Percentiles rank a stretch among this genome's conserved stretches.
phyloP scores from a whole-genome alignment of 92 coral and sea anemone genomes.

The Isaurus tuberculatus region DNA sequence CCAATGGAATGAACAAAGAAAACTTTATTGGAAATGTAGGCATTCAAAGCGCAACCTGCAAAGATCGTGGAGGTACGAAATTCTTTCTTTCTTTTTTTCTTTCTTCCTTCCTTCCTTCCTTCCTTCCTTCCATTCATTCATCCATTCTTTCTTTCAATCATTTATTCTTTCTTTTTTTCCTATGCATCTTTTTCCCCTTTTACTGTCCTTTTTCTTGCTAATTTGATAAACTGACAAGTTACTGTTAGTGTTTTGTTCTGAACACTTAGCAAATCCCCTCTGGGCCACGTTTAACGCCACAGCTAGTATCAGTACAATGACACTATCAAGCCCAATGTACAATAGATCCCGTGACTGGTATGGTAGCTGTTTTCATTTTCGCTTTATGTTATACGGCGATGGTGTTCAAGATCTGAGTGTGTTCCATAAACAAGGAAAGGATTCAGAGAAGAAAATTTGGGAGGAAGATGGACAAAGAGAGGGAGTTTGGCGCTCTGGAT shows the following conservation, averaged over 20 bases:
- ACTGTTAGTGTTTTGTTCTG: background rate
- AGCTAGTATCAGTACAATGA: slow-evolving; percentile 10
- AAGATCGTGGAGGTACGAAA: slow-evolving; percentile 35
- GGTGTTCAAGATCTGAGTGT: slow-evolving; percentile 56
- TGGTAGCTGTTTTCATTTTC: slow-evolving; percentile 63
- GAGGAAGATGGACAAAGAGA: slow-evolving; percentile 22
- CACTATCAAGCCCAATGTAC: slow-evolving; percentile 46
- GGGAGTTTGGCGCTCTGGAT: slow-evolving; percentile 65
- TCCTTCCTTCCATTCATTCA: background rate
- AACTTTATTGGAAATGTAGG: slow-evolving; percentile 17
- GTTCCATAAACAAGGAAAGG: slow-evolving; percentile 46
- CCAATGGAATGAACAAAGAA: background rate
- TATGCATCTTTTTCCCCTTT: background rate
- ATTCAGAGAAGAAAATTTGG: slow-evolving; percentile 61
- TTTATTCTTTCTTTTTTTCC: background rate
- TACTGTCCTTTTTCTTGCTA: background rate
- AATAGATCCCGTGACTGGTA: slow-evolving; percentile 57
- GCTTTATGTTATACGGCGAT: slow-evolving; percentile 63
- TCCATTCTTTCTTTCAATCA: background rate
- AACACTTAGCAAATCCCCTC: slow-evolving; percentile 24
- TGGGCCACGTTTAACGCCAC: slow-evolving; percentile 24
- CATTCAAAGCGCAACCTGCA: slow-evolving; percentile 26
- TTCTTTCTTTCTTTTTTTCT: background rate
- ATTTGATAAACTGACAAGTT: background rate
- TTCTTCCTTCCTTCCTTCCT: background rate